A percentile compares a stretch with the other conserved stretches of the same genome.
These are phyloP conservation scores for Holocentrus rufus DNA, from an alignment of 2,797 vertebrate species.

Conservation along the genomic window DNA sequence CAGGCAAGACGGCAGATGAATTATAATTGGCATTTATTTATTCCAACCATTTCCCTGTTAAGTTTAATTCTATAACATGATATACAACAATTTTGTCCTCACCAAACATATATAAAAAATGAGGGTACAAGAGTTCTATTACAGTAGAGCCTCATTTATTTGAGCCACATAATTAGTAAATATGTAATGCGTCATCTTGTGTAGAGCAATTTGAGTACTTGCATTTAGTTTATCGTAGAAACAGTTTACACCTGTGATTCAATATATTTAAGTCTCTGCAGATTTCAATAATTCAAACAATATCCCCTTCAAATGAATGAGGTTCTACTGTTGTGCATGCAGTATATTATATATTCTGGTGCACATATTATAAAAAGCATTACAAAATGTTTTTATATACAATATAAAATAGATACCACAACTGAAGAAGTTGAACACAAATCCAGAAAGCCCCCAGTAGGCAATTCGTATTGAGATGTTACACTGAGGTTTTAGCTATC, in stretches of 20 bases:
- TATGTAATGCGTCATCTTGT: background rate
- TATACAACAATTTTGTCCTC: constrained; percentile 17
- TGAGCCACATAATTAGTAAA: background rate
- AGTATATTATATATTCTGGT: constrained; percentile 1
- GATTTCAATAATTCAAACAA: background rate
- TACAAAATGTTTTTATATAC: constrained; percentile 43
- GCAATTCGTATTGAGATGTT: background rate
- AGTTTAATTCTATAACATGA: constrained; percentile 18
- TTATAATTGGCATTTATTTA: constrained; percentile 21
- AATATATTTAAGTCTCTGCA: background rate
- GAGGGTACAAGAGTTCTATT: constrained; percentile 1
- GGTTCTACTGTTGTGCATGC: constrained; percentile 25
- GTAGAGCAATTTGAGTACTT: constrained; percentile 10
- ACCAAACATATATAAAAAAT: constrained; percentile 20
- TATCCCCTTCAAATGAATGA: background rate
- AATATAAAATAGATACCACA: constrained; percentile 39
- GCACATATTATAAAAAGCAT: constrained; percentile 23
- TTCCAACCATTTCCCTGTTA: constrained; percentile 14
- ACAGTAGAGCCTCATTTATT: background rate
- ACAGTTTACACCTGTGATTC: background rate
- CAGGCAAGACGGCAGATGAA: background rate
- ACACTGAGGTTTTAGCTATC: constrained; percentile 1
- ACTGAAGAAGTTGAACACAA: constrained; percentile 23
- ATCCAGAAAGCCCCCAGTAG: constrained; percentile 36
- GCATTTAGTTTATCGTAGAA: background rate